Evolutionary conservation across 2,113 vertebrate genomes (phyloP).

Genomic region (Petroica traversi): DNA sequence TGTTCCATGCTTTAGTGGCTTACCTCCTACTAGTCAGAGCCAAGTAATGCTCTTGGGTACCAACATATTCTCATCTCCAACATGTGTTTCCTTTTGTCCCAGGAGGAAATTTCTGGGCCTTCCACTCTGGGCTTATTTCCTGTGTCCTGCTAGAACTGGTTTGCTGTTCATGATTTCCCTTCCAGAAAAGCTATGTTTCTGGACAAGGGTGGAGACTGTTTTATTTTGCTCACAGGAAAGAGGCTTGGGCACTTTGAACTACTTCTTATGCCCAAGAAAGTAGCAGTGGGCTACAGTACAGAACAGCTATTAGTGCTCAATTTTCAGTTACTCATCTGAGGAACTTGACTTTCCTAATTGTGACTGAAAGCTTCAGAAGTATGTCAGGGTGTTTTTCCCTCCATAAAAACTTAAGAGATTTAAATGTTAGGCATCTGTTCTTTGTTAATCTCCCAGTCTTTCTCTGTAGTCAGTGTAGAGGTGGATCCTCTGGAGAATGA

Average conservation of each 20-base stretch:
- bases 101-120: slow-evolving; percentile 5
- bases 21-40: background rate
- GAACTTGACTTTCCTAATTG: background rate
- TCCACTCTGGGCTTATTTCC: background rate
- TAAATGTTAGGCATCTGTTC: background rate
- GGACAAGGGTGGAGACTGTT: slow-evolving; percentile 25
- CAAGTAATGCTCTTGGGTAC: slow-evolving; percentile 6
- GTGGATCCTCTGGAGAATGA: background rate
- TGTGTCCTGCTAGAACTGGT: slow-evolving; percentile 6
- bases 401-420: background rate
- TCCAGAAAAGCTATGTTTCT: slow-evolving; percentile 43
- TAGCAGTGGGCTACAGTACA: slow-evolving; percentile 27
- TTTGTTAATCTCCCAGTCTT: background rate
- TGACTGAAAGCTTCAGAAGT: slow-evolving; percentile 15
- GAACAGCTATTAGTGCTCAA: slow-evolving; percentile 21
- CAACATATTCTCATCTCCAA: background rate
- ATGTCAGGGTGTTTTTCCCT: background rate
- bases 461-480: background rate
- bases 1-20: slow-evolving; percentile 13
- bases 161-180: slow-evolving; percentile 31
- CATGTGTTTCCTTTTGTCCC: background rate
- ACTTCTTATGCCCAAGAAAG: slow-evolving; percentile 25
- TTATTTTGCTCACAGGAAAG: slow-evolving; percentile 35
- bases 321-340: slow-evolving; percentile 24
- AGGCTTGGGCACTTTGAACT: background rate